phyloP scores from a whole-genome alignment of 1,140 invertebrate genomes.

The Conus ventricosus region DNA sequence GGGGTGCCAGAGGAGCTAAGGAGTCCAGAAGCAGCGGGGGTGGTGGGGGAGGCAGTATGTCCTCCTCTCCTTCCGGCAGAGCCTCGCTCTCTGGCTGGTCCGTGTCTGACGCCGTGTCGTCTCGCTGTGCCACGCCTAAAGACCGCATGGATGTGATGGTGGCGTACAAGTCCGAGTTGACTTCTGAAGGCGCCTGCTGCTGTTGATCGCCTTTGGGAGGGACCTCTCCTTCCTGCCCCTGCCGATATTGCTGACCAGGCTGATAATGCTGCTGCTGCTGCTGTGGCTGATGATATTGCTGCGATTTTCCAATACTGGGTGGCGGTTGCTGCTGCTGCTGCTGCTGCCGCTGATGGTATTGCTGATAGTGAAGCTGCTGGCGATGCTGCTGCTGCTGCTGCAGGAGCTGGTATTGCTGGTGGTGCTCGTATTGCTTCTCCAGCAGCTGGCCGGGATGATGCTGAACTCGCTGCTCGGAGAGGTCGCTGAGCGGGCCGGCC shows the following conservation, averaged over 20 bases:
- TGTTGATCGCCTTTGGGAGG: background rate
- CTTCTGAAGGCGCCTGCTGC: background rate
- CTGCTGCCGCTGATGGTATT: background rate
- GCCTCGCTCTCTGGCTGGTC: background rate
- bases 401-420: conserved; percentile 12
- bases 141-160: background rate
- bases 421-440: conserved; percentile 21
- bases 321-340: background rate
- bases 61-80: background rate
- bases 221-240: background rate
- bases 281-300: background rate
- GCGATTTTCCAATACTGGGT: background rate
- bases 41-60: background rate
- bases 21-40: conserved; percentile 37
- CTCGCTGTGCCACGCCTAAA: background rate
- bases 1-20: conserved; percentile 20
- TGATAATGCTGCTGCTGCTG: background rate
- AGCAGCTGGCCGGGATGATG: background rate
- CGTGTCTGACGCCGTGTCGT: background rate
- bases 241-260: background rate
- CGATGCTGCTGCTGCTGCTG: background rate
- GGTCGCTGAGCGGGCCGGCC: background rate
- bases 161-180: conserved; percentile 25
- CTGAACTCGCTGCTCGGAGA: background rate
- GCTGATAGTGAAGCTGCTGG: background rate